Evolutionary conservation across 1,140 invertebrate species (phyloP).

Genomic region (Panagrolaimus sp.): DNA sequence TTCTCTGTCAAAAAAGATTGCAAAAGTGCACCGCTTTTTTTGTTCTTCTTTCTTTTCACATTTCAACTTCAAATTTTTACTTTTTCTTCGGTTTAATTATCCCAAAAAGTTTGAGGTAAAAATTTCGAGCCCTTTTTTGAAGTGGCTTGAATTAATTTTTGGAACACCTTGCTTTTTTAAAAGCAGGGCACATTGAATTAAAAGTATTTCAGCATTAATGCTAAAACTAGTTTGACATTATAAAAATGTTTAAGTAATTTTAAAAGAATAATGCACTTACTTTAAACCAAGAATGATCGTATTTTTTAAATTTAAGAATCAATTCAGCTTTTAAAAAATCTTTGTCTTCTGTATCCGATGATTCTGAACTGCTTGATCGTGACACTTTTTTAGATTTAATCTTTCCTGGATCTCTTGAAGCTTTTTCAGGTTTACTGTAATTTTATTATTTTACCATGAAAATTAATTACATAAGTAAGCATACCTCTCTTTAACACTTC

Average conservation of each 20-base stretch:
- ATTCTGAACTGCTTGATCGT: neutral
- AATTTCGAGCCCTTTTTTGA: no score
- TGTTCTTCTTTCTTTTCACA: no score
- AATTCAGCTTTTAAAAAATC: neutral
- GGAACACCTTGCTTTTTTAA: no score
- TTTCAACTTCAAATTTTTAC: no score
- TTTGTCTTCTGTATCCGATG: neutral
- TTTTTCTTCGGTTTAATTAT: no score
- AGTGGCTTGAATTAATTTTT: no score
- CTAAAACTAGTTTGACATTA: no score
- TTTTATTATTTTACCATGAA: neutral
- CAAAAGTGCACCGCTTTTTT: no score
- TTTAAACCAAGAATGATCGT: slow-evolving; percentile 14
- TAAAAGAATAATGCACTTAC: neutral
- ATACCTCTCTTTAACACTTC: neutral
- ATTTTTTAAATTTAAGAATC: neutral
- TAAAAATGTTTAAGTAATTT: neutral
- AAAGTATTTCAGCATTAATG: no score
- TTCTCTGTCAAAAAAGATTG: no score
- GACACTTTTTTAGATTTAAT: neutral
- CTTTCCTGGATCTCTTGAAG: neutral
- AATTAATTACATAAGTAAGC: neutral
- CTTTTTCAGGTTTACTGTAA: slow-evolving; percentile 11
- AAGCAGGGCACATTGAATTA: no score
- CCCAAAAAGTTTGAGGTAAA: no score